Evolutionary conservation across 2,113 vertebrate species (phyloP).

Genomic region (Motacilla tschutschensis): DNA sequence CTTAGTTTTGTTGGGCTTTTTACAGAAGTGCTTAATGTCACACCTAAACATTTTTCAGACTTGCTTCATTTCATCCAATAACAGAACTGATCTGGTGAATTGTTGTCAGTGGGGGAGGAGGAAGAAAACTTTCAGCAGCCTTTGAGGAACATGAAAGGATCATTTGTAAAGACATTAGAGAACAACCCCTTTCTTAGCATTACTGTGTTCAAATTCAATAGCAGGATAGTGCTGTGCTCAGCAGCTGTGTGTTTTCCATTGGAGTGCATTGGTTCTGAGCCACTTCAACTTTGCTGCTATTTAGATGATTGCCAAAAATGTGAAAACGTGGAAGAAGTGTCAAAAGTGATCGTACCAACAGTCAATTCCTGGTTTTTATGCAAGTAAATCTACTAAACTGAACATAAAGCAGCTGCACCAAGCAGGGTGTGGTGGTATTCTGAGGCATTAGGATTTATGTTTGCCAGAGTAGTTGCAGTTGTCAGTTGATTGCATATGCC

Average conservation of each 20-base stretch:
- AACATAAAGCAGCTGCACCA: background rate
- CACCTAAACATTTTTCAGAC: background rate
- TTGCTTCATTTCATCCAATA: background rate
- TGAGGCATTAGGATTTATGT: background rate
- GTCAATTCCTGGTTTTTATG: background rate
- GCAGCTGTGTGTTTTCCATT: background rate
- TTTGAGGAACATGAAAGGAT: background rate
- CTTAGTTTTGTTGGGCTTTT: background rate
- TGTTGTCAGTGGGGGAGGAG: background rate
- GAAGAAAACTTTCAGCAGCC: background rate
- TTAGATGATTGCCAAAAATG: background rate
- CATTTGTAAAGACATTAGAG: background rate
- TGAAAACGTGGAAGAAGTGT: background rate
- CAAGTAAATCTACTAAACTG: background rate
- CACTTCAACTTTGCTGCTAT: background rate
- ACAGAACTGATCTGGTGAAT: background rate
- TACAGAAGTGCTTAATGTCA: background rate
- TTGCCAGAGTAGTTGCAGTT: background rate
- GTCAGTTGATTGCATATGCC: background rate
- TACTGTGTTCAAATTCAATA: background rate
- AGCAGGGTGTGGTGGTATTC: background rate
- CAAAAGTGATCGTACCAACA: background rate
- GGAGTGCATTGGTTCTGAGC: background rate
- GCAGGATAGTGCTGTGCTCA: background rate
- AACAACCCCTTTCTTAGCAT: background rate